Evolutionary conservation across 2,113 vertebrate species (phyloP).

Genomic region (Corynorhinus townsendii): DNA sequence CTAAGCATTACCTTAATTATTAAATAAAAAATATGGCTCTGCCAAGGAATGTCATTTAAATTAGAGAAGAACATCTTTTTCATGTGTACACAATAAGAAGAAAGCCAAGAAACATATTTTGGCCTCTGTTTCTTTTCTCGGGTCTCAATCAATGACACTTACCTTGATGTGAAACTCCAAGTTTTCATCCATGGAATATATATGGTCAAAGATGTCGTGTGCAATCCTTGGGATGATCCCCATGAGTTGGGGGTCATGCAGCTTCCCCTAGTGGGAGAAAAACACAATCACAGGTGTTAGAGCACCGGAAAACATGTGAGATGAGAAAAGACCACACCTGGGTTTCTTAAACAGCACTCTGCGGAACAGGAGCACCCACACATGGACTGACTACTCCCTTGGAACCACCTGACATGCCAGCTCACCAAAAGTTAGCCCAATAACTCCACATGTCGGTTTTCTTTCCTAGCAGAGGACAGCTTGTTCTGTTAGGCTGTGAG

Average conservation of each 20-base stretch:
- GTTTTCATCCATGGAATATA: constrained; percentile 98
- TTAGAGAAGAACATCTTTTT: not conserved
- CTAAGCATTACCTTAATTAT: not conserved
- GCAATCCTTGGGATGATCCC: constrained; percentile 96
- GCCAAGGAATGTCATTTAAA: not conserved
- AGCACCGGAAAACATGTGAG: not conserved
- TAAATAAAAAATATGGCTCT: not conserved
- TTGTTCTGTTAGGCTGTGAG: not conserved
- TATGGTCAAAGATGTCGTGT: constrained; percentile 94
- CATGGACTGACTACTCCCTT: fast-evolving
- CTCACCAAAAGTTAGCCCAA: not conserved
- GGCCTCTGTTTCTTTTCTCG: not conserved
- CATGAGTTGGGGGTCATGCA: constrained; percentile 91
- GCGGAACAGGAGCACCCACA: fast-evolving
- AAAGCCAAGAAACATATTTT: not conserved
- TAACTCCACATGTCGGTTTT: fast-evolving
- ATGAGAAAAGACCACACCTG: not conserved
- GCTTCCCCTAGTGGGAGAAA: constrained; percentile 84
- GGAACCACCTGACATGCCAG: not conserved
- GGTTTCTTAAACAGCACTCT: not conserved
- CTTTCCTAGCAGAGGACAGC: not conserved
- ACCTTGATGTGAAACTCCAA: constrained; percentile 98
- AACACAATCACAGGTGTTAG: not conserved
- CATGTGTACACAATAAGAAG: not conserved
- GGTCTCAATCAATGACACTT: not conserved